Conservation (phyloP, 2,888 invertebrate genomes). For the Nezara viridula region DNA sequence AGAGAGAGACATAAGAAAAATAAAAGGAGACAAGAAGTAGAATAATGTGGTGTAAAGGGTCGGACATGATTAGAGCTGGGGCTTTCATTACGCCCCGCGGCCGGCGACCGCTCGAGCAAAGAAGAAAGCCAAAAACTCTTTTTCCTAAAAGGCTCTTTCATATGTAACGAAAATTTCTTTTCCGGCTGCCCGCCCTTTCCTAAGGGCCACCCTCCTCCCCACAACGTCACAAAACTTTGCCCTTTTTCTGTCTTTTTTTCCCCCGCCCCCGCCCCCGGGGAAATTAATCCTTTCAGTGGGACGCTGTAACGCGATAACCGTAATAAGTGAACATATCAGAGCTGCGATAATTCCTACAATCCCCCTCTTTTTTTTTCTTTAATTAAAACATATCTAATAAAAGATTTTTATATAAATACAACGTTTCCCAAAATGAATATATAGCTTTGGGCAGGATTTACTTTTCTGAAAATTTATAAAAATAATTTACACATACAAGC, state of each 20-base stretch:
- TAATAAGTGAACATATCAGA: constrained; percentile 31
- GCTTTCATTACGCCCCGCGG: neutral
- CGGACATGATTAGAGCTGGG: constrained; percentile 28
- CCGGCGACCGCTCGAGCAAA: neutral
- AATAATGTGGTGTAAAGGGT: constrained; percentile 8
- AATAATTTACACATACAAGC: neutral
- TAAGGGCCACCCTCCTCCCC: neutral
- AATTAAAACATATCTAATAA: neutral
- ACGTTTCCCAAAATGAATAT: neutral
- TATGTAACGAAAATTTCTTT: constrained; percentile 52
- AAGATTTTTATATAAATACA: neutral
- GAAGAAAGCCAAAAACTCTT: neutral
- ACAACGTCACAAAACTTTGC: constrained; percentile 8
- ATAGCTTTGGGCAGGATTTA: neutral
- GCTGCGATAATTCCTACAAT: neutral
- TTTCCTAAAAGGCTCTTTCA: constrained; percentile 40
- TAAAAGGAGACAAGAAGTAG: constrained; percentile 1
- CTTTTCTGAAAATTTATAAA: neutral
- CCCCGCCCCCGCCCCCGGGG: neutral
- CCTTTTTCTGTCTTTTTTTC: neutral
- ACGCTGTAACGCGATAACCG: neutral
- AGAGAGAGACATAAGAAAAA: neutral
- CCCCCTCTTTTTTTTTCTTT: neutral
- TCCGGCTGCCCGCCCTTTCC: neutral
- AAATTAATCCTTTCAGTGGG: constrained; percentile 45